Evolutionary conservation across 2,888 invertebrate genomes (phyloP), one percentile per base, ranked within the genome.

Genomic region (Synergus gifuensis): DNA sequence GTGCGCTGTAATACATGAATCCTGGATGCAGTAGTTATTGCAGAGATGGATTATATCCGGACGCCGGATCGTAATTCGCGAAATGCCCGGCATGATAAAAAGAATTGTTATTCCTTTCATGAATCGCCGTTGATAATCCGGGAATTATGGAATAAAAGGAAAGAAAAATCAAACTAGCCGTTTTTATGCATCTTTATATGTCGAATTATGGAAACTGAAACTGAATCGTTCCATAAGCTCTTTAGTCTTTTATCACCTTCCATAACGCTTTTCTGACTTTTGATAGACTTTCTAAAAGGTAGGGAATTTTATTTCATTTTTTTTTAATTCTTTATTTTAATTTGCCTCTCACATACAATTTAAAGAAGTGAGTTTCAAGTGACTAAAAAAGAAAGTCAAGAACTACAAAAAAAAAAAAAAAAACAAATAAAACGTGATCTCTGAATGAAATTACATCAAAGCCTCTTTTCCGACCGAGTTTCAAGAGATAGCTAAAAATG

Each of bases 1-100:
- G 73, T 63, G 66, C 76, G 64, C 79, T 76, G 73, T 77, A 79
- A 81, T 81, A 78, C 79, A 78, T 82, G 78, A 67, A 80, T 83
- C 82, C 76, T 73, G 64, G 67, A 78, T 83, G 79, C 66, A 67
- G 77, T 76, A 62, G 73, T 81, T 79, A 79, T 76, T 76, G 76
- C 79, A 76, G 78, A 79, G 77, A 81, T 79, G 80, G 80, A 79
- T 80, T 83, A 76, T 67, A 76, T 79, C 79, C 66, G 77, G 78
- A 77, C 36, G 76, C 78, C 76, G 64, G 69, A 64, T 69, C 63
- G 76, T 78, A 79, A 78, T 82, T 82, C 78, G 79, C 73, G 22
- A 64, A 63, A 42, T 58, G 78, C 78, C 76, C 36, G n/a, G 49
- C n/a, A 22, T 44, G 64, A 77, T 63, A 63, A 80, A 79, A 82